phyloP scores from a whole-genome alignment of 92 coral and sea anemone species.

The Micromussa lordhowensis region DNA sequence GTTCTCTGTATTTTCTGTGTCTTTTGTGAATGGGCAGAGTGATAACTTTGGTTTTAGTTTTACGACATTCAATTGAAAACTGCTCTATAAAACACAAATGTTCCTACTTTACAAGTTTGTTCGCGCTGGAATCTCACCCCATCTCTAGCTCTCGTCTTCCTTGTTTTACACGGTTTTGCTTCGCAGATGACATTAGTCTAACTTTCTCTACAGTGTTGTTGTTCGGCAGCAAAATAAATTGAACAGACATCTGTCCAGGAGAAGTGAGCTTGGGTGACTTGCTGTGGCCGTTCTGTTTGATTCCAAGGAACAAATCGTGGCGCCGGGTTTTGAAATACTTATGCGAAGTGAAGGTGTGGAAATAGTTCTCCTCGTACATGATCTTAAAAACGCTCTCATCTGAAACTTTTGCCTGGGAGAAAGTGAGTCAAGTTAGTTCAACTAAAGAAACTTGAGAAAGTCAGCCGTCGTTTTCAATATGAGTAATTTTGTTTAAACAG shows the following conservation, averaged over 20 bases:
- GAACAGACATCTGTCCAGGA: slow-evolving; percentile 82
- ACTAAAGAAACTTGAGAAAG: too few species aligned
- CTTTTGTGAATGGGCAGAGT: background rate
- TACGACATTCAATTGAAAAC: background rate
- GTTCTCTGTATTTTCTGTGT: background rate
- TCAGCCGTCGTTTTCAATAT: too few species aligned
- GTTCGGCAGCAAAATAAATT: slow-evolving; percentile 56
- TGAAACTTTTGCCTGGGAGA: slow-evolving; percentile 63
- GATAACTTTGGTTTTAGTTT: background rate
- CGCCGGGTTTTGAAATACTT: slow-evolving; percentile 70
- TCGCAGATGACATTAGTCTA: slow-evolving; percentile 10
- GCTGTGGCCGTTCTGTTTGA: slow-evolving; percentile 78
- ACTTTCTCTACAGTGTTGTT: slow-evolving; percentile 30
- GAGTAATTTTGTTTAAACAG: too few species aligned
- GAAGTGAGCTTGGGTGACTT: slow-evolving; percentile 77
- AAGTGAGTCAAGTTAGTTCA: background rate
- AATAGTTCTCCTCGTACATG: slow-evolving; percentile 70
- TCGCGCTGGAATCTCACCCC: background rate
- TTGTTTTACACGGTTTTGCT: slow-evolving; percentile 13
- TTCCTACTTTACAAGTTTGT: background rate
- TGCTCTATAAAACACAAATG: background rate
- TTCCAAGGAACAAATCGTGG: slow-evolving; percentile 85
- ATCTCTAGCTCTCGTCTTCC: slow-evolving; percentile 26
- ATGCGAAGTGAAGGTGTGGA: slow-evolving; percentile 86
- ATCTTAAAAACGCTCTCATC: slow-evolving; percentile 82